Evolutionary conservation across 2,888 invertebrate genomes (phyloP), one percentile per base, ranked within the genome.

Genomic region (Idaea dimidiata): DNA sequence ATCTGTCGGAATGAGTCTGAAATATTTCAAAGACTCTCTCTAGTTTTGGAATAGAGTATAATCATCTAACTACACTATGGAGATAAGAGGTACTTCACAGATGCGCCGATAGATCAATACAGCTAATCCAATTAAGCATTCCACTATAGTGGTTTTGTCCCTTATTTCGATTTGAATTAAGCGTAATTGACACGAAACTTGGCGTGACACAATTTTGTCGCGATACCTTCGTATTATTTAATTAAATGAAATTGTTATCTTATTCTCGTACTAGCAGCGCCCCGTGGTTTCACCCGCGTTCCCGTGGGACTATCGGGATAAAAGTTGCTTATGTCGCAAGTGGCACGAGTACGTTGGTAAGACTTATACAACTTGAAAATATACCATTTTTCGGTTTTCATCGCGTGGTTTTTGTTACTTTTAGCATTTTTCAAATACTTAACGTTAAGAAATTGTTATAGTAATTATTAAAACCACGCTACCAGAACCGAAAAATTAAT

Each of bases 131-230:
- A 80, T 83, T 82, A 81, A 72, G 72, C 70, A 77, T 77, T 76
- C 74, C 78, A 72, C 74, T 76, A 73, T 76, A 79, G 75, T 77
- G 73, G 72, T 67, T 67, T 68, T 74, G 77, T 78, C 77, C 77
- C 72, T 78, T 77, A 81, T 82, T 83, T 78, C 79, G 78, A 79
- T 83, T 83, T 77, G 77, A 79, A 78, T 80, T 84, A 87, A 88
- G 83, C 81, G 78, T 80, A 77, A 80, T 76, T 76, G 83, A 73
- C 89, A 89, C 90, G 89, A 72, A 83, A 82, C 72, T 71, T 89
- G 72, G 83, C 89, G 90, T 89, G 89, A 82, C 83, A 65, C 64
- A 65, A 62, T 69, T 73, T 75, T 76, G 79, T 81, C 77, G 71
- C 76, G 77, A 78, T 78, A 75, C 71, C 66, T 68, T 68, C 71